A percentile compares a stretch with the other conserved stretches of the same genome.
phyloP scores from a whole-genome alignment of 2,888 invertebrate genomes.

The Eupithecia subumbrata region DNA sequence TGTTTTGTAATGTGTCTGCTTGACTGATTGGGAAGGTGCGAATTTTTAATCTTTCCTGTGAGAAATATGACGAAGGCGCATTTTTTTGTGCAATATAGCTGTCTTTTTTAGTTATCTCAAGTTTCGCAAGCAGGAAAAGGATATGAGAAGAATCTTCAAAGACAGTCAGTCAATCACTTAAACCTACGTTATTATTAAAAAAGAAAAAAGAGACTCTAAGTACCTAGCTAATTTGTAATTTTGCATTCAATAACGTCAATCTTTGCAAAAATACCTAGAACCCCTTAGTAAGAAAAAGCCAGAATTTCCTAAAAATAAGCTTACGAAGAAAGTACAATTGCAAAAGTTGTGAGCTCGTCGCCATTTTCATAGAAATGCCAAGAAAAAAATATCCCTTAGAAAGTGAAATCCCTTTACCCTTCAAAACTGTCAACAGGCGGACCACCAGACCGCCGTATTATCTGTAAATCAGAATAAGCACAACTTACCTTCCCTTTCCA shows the following conservation, averaged over 20 bases:
- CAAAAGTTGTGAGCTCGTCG: neutral
- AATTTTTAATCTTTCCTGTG: constrained; percentile 48
- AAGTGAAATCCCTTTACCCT: constrained; percentile 67
- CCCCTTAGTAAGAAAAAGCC: neutral
- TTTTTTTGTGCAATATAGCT: constrained; percentile 36
- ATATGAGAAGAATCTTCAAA: neutral
- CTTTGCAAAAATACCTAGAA: neutral
- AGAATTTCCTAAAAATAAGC: neutral
- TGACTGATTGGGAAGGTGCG: constrained; percentile 60
- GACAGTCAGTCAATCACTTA: neutral
- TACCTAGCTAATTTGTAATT: neutral
- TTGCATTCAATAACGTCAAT: neutral
- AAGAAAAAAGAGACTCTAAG: neutral
- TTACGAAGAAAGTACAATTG: neutral
- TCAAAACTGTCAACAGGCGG: constrained; percentile 73
- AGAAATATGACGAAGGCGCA: constrained; percentile 31
- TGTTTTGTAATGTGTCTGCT: constrained; percentile 69
- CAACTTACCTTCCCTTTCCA: constrained; percentile 72
- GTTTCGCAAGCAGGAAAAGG: neutral
- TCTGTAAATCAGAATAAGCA: constrained; percentile 64
- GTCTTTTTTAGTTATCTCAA: constrained; percentile 24
- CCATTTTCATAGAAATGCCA: neutral
- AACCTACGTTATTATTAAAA: neutral
- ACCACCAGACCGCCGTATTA: constrained; percentile 73
- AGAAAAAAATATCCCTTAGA: constrained; percentile 50